A percentile compares a stretch with the other conserved stretches of the same genome.
These are phyloP conservation scores for Uloborus diversus DNA, from an alignment of 1,140 invertebrate genomes.

Conservation along the genomic window DNA sequence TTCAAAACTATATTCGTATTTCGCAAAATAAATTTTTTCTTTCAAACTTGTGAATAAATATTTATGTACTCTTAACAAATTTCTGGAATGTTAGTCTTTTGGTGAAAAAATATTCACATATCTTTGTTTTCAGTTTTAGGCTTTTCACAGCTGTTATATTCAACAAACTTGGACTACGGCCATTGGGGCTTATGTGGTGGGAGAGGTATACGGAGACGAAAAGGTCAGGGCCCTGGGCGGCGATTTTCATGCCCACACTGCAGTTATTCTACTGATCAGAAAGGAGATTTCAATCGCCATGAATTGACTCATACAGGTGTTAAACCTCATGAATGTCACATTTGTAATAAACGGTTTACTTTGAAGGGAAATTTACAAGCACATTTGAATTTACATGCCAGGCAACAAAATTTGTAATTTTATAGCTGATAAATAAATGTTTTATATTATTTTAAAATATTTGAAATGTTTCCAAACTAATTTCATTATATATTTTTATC, in stretches of 20 bases:
- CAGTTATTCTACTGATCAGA: slow-evolving; percentile 13
- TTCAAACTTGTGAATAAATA: no score
- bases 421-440: background rate
- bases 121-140: no score
- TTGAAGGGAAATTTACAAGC: slow-evolving; percentile 69
- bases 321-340: slow-evolving; percentile 87
- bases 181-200: no score
- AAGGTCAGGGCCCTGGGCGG: background rate
- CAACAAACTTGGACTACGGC: no score
- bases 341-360: slow-evolving; percentile 91
- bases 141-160: no score
- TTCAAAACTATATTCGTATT: no score
- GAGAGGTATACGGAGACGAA: no score
- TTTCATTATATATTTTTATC: background rate
- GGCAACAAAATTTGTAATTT: background rate
- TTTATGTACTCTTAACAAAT: no score
- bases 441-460: background rate
- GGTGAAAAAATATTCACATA: no score
- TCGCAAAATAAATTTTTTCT: no score
- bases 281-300: slow-evolving; percentile 81
- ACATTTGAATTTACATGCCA: slow-evolving; percentile 78
- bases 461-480: background rate
- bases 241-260: background rate
- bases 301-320: slow-evolving; percentile 84
- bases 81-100: no score